Evolutionary conservation across 1,140 invertebrate genomes (phyloP), one percentile per base, ranked within the genome.

Genomic region (Papilio xuthus): DNA sequence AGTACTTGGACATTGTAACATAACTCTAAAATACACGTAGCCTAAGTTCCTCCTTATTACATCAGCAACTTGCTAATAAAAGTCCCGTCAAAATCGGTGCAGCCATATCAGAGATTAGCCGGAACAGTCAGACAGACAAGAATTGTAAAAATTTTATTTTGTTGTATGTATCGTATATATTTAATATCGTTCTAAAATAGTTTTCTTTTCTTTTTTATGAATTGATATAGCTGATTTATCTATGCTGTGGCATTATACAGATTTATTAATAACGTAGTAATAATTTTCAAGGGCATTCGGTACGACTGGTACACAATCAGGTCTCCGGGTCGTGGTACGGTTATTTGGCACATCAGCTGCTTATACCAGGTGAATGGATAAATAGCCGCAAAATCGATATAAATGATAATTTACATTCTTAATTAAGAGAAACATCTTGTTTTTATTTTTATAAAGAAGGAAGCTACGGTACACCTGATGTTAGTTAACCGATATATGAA

Each of bases 361-460:
- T 42, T 47, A 42, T 9, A 72, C 18, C 70, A 72, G 70, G 70
- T 72, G 70, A 72, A 41, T 72, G 8, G 41, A 42, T 72, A 72
- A 72, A 47, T 72, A 42, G 26, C 69, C 41, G 37, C 37, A 44
- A 72, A 63, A 72, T 23, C 70, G 70, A 72, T 72, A 47, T 72
- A 23, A 72, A 26, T 72, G n/a, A 72, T 26, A 72, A 72, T 72
- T 72, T 44, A 72, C 20, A 71, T 71, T 42, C 23, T 72, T 72
- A 72, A 72, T 72, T 72, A 72, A 72, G 70, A 72, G 20, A 72
- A 72, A 72, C 70, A 72, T 72, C 70, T 72, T 72, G 41, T 72
- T 23, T n/a, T 42, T 41, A 18, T 69, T 60, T 18, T 50, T 50
- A 18, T 13, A 4, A 2, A 23, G 20, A 26, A 63, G 60, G 23